Evolutionary conservation across 2,888 invertebrate genomes (phyloP).

Genomic region (Nysson spinosus): DNA sequence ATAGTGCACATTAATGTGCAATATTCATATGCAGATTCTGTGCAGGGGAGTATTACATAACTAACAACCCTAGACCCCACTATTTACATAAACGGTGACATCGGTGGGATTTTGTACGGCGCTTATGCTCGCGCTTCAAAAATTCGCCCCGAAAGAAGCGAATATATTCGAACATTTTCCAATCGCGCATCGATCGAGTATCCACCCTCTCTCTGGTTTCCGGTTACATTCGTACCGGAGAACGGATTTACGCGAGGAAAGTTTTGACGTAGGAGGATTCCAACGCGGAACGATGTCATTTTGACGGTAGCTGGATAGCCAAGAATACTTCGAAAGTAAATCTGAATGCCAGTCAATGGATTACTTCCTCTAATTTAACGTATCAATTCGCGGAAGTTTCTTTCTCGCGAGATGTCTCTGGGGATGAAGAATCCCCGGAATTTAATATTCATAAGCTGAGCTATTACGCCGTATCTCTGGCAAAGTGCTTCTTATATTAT

Average conservation of each 20-base stretch:
- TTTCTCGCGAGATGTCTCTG: too few relatives aligned
- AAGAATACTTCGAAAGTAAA: too few relatives aligned
- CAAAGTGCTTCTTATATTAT: too few relatives aligned
- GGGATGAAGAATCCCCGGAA: too few relatives aligned
- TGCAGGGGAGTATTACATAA: conserved; percentile 70
- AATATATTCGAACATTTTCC: conserved; percentile 12
- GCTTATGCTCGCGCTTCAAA: not conserved
- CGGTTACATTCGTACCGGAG: not conserved
- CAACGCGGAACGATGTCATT: too few relatives aligned
- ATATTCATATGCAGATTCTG: conserved; percentile 71
- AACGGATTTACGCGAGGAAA: not conserved
- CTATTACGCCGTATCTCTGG: too few relatives aligned
- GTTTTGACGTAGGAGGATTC: not conserved
- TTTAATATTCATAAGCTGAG: too few relatives aligned
- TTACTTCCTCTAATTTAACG: too few relatives aligned
- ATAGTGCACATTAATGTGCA: conserved; percentile 68
- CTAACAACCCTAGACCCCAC: conserved; percentile 69
- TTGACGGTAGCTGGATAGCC: too few relatives aligned
- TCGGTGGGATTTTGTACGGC: conserved; percentile 56
- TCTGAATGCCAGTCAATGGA: too few relatives aligned
- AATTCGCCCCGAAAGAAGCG: not conserved
- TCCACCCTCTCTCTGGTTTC: not conserved
- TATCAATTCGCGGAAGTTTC: too few relatives aligned
- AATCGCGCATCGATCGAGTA: not conserved
- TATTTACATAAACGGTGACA: conserved; percentile 72